phyloP scores from a whole-genome alignment of 2,113 vertebrate species.

The Bubo bubo region DNA sequence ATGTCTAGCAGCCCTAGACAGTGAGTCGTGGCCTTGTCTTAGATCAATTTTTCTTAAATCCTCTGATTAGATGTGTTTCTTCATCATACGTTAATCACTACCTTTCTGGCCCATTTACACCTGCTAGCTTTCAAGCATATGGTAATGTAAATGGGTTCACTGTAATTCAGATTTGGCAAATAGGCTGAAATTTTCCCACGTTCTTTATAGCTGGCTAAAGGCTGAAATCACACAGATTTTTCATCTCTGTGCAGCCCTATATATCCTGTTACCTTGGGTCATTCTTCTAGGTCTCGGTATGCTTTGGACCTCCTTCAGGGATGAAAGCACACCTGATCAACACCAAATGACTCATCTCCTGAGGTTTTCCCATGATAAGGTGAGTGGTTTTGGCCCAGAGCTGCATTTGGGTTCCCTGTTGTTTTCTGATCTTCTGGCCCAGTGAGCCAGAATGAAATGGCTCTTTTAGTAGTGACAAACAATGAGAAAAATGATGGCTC shows the following conservation, averaged over 20 bases:
- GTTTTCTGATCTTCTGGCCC: background rate
- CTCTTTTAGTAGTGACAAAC: background rate
- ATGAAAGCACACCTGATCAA: background rate
- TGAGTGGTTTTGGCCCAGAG: background rate
- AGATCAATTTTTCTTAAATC: background rate
- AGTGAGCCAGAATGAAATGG: background rate
- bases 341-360: background rate
- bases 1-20: background rate
- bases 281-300: background rate
- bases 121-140: background rate
- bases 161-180: background rate
- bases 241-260: background rate
- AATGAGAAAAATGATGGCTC: background rate
- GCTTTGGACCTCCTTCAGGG: background rate
- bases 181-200: rapidly evolving
- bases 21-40: background rate
- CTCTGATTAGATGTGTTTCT: rapidly evolving
- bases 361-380: background rate
- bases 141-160: background rate
- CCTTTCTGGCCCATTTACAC: background rate
- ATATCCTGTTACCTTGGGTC: background rate
- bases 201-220: background rate
- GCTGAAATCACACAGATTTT: background rate
- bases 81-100: background rate
- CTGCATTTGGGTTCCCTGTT: background rate